phyloP scores from a whole-genome alignment of 2,797 vertebrate genomes.

The Melanotaenia nigrans region DNA sequence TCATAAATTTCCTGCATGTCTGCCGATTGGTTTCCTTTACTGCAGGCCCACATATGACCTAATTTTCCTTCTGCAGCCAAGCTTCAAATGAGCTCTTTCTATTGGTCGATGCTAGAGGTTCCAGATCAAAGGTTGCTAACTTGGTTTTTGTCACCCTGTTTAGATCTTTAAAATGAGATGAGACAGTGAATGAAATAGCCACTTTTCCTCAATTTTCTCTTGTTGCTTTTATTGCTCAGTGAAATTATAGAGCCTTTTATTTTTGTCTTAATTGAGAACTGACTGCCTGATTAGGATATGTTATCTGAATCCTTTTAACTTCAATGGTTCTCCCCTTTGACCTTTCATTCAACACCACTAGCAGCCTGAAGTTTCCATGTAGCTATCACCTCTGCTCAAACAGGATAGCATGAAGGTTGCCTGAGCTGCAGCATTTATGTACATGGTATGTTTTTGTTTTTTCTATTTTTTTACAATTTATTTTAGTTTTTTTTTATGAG shows the following conservation, averaged over 20 bases:
- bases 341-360: slow-evolving; percentile 58
- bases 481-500: neutral
- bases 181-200: neutral
- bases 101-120: neutral
- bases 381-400: slow-evolving; percentile 18
- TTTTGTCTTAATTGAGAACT: neutral
- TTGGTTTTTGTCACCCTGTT: neutral
- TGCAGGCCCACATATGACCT: neutral
- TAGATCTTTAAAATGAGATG: neutral
- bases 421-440: neutral
- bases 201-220: neutral
- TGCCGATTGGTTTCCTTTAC: neutral
- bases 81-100: neutral
- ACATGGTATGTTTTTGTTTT: no score
- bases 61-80: neutral
- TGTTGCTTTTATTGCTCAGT: neutral
- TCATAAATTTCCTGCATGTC: neutral
- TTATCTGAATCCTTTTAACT: slow-evolving; percentile 27
- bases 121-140: neutral
- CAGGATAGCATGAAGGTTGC: neutral
- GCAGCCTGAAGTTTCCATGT: slow-evolving; percentile 33
- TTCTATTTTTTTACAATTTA: neutral
- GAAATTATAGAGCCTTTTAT: neutral
- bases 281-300: neutral
- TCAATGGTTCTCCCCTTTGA: slow-evolving; percentile 43